These are phyloP conservation scores for Xiphorhynchus elegans DNA, from an alignment of 2,113 vertebrate species.

Conservation along the genomic window DNA sequence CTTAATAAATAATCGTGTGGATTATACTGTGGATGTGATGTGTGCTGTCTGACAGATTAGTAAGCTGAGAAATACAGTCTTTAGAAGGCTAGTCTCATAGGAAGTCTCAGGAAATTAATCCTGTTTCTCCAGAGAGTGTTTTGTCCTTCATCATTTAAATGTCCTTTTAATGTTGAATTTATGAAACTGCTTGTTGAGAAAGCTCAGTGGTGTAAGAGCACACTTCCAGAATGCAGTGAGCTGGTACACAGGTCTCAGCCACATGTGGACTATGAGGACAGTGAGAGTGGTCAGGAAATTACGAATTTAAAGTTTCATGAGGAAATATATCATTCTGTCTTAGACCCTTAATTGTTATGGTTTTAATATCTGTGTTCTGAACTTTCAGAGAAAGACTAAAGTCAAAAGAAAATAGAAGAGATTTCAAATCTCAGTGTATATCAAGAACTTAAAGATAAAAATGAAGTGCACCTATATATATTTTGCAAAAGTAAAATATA, in stretches of 20 bases:
- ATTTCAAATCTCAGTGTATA: not conserved
- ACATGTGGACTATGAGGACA: not conserved
- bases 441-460: not conserved
- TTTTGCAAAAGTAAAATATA: fast-evolving
- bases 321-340: not conserved
- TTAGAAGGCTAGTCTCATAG: not conserved
- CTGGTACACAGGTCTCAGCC: not conserved
- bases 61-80: not conserved
- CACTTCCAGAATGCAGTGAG: not conserved
- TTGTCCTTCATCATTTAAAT: not conserved
- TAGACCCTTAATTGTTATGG: not conserved
- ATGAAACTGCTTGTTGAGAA: not conserved
- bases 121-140: not conserved
- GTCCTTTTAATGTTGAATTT: not conserved
- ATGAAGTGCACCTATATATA: not conserved
- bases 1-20: not conserved
- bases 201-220: not conserved
- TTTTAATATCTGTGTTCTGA: not conserved
- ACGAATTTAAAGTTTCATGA: not conserved
- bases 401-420: not conserved
- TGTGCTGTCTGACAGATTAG: not conserved
- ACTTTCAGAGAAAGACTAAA: not conserved
- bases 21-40: not conserved
- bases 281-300: not conserved
- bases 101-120: not conserved